A percentile compares a stretch with the other conserved stretches of the same genome.
phyloP scores from a whole-genome alignment of 1,140 invertebrate species.

The Ceratina australensis region DNA sequence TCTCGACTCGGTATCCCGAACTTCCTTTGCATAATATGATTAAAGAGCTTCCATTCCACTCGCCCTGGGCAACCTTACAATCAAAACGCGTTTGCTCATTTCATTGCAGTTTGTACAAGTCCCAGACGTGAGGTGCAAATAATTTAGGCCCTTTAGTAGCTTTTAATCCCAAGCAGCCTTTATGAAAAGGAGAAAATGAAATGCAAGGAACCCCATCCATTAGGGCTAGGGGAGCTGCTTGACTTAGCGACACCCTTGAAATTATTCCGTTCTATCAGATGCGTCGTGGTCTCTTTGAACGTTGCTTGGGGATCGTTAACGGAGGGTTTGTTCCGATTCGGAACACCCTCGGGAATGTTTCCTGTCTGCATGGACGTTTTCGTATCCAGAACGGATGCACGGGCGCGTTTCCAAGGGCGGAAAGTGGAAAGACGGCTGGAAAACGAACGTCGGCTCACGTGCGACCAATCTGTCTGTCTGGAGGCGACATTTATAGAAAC shows the following conservation, averaged over 20 bases:
- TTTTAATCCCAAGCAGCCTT: background rate
- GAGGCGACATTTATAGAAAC: slow-evolving; percentile 43
- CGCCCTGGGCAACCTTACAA: background rate
- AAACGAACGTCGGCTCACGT: slow-evolving; percentile 59
- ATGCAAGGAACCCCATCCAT: slow-evolving; percentile 28
- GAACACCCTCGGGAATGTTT: slow-evolving; percentile 47
- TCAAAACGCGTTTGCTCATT: slow-evolving; percentile 23
- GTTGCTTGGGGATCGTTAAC: slow-evolving; percentile 28
- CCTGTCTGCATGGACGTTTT: slow-evolving; percentile 45
- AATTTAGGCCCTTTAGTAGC: too few species aligned
- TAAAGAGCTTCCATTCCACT: background rate
- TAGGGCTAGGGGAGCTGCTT: background rate
- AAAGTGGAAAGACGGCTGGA: slow-evolving; percentile 52
- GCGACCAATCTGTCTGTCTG: slow-evolving; percentile 56
- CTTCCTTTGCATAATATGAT: background rate
- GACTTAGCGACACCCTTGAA: slow-evolving; percentile 17
- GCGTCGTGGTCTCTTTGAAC: background rate
- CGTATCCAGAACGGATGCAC: background rate
- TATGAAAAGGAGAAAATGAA: slow-evolving; percentile 4
- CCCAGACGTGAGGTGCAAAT: background rate
- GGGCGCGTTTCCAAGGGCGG: slow-evolving; percentile 28
- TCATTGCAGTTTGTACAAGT: background rate
- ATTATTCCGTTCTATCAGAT: slow-evolving; percentile 27
- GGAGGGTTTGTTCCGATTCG: slow-evolving; percentile 26
- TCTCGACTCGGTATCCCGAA: background rate